A percentile compares a stretch with the other conserved stretches of the same genome.
These are phyloP conservation scores for Plectus sambesii DNA, from an alignment of 1,140 invertebrate species.

Conservation along the genomic window DNA sequence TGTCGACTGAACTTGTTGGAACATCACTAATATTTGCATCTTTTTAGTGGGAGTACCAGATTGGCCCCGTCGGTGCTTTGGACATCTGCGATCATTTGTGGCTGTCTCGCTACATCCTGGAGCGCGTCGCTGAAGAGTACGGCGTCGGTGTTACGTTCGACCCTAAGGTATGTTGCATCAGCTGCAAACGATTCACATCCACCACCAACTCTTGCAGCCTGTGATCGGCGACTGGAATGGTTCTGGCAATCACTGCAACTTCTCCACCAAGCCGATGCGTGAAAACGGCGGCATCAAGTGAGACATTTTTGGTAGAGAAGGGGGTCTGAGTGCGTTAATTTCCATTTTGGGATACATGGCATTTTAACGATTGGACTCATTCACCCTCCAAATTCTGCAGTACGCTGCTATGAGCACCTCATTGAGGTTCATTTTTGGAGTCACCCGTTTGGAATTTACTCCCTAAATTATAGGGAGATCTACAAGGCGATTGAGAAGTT, in stretches of 20 bases:
- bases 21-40: too few relatives aligned
- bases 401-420: too few relatives aligned
- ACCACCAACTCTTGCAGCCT: too few relatives aligned
- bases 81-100: constrained; percentile 72
- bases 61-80: constrained; percentile 61
- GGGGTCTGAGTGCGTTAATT: constrained; percentile 36
- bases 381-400: too few relatives aligned
- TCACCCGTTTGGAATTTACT: not conserved
- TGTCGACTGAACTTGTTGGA: too few relatives aligned
- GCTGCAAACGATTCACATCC: too few relatives aligned
- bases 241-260: constrained; percentile 71
- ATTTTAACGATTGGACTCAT: too few relatives aligned
- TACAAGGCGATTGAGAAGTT: constrained; percentile 59
- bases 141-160: constrained; percentile 61
- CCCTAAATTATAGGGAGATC: constrained; percentile 27
- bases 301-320: constrained; percentile 39
- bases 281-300: constrained; percentile 61
- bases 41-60: constrained; percentile 50
- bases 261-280: constrained; percentile 72
- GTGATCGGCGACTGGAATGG: constrained; percentile 66
- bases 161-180: too few relatives aligned
- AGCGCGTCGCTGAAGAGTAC: constrained; percentile 1
- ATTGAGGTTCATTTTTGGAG: too few relatives aligned
- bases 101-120: constrained; percentile 67
- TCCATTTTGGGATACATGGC: too few relatives aligned